Percentiles rank a stretch among this genome's conserved stretches.
Evolutionary conservation across 2,113 vertebrate species (phyloP).

Genomic region (Mormyrus lacerda): DNA sequence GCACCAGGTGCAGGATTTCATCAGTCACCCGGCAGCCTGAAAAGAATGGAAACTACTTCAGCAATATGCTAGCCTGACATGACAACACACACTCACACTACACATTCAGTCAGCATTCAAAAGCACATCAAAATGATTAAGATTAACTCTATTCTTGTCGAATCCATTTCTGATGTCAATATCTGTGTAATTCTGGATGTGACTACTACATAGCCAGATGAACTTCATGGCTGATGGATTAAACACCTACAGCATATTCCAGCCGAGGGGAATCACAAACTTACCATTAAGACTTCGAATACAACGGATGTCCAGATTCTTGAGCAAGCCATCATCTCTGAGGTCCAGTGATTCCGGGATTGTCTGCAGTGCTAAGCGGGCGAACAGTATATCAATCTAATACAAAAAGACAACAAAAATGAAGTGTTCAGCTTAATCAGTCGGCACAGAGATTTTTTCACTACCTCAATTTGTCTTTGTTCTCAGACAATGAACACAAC

Average conservation of each 20-base stretch:
- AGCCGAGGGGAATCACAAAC: conserved; percentile 18
- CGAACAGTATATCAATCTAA: conserved; percentile 90
- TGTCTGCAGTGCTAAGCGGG: conserved; percentile 74
- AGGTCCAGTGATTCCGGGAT: conserved; percentile 81
- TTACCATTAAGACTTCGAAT: conserved; percentile 86
- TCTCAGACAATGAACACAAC: conserved; percentile 20
- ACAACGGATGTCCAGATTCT: conserved; percentile 78
- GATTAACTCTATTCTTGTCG: neutral
- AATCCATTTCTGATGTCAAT: neutral
- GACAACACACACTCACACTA: neutral
- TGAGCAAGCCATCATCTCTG: conserved; percentile 73
- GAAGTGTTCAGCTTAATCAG: neutral
- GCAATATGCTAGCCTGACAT: neutral
- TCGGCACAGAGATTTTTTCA: neutral
- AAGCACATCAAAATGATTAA: neutral
- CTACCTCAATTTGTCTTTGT: neutral
- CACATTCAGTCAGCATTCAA: neutral
- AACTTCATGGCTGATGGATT: neutral
- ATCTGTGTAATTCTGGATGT: neutral
- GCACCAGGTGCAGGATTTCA: conserved; percentile 86
- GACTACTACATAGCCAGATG: neutral
- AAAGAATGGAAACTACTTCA: neutral
- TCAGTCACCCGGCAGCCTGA: conserved; percentile 87
- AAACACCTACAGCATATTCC: neutral
- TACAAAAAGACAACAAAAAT: conserved; percentile 30